These are phyloP conservation scores for Scartelaos histophorus DNA, from an alignment of 2,113 vertebrate genomes.

Conservation along the genomic window DNA sequence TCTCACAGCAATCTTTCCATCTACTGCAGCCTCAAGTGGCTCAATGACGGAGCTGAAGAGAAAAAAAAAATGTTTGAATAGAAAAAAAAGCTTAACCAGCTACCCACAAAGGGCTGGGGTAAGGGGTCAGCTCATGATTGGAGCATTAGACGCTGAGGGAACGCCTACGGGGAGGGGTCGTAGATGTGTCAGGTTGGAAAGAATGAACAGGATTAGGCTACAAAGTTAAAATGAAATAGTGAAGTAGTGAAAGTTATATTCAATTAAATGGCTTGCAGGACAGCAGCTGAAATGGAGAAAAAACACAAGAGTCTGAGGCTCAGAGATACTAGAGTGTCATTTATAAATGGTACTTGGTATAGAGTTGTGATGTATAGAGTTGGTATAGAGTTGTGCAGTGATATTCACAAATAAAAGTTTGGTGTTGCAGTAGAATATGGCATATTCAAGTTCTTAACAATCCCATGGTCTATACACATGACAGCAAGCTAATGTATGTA, in stretches of 20 bases:
- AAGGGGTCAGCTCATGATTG: slow-evolving; percentile 67
- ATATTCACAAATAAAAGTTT: too few relatives aligned
- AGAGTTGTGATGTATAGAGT: not conserved
- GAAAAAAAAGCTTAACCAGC: slow-evolving; percentile 71
- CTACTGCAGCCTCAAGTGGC: slow-evolving; percentile 71
- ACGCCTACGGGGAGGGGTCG: slow-evolving; percentile 69
- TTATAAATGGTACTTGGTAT: not conserved
- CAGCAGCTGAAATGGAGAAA: not conserved
- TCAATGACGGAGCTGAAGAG: slow-evolving; percentile 62
- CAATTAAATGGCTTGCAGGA: not conserved
- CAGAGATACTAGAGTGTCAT: not conserved
- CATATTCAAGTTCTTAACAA: too few relatives aligned
- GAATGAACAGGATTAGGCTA: slow-evolving; percentile 29
- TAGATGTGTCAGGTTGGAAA: slow-evolving; percentile 28
- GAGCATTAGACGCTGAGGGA: slow-evolving; percentile 47
- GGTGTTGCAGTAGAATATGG: too few relatives aligned
- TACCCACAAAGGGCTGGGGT: slow-evolving; percentile 62
- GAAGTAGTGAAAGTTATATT: slow-evolving; percentile 4
- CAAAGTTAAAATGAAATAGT: not conserved
- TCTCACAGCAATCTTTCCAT: slow-evolving; percentile 57
- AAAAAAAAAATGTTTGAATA: slow-evolving; percentile 57
- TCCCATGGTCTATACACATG: too few relatives aligned
- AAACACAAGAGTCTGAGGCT: not conserved
- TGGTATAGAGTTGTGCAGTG: not conserved
- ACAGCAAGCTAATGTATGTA: too few relatives aligned